Conservation (phyloP, 2,797 vertebrate species). For the Myotis pilosus region DNA sequence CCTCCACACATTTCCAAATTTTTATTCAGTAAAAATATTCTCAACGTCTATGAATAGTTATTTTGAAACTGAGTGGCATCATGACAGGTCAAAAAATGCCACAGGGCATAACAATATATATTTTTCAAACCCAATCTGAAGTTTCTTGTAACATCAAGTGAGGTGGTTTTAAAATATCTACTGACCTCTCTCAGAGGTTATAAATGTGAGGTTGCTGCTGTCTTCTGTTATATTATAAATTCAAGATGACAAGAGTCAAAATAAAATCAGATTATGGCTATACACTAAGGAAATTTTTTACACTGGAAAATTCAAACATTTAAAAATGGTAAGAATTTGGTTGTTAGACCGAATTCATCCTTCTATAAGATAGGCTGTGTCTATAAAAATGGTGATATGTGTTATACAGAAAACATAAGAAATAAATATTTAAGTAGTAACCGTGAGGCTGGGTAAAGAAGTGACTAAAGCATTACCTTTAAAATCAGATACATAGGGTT, state of each 20-base stretch:
- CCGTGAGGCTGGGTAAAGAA: not conserved
- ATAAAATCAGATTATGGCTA: not conserved
- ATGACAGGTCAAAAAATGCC: constrained; percentile 59
- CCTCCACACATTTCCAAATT: constrained; percentile 62
- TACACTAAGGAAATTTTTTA: not conserved
- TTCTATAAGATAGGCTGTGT: not conserved
- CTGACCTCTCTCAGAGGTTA: constrained; percentile 46
- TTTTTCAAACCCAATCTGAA: constrained; percentile 33
- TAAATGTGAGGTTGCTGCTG: constrained; percentile 30
- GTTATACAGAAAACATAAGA: not conserved
- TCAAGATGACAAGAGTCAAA: constrained; percentile 31
- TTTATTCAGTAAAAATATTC: constrained; percentile 63
- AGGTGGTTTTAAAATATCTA: constrained; percentile 53
- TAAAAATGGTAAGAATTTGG: not conserved
- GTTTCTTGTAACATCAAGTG: constrained; percentile 40
- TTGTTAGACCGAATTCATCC: not conserved
- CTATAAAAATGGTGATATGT: not conserved
- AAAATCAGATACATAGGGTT: not conserved
- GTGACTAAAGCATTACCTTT: not conserved
- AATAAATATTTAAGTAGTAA: not conserved
- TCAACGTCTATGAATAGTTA: constrained; percentile 54
- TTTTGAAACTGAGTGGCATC: constrained; percentile 53
- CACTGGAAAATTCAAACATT: constrained; percentile 3
- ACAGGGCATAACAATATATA: constrained; percentile 30
- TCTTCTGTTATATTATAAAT: constrained; percentile 59